A percentile compares a stretch with the other conserved stretches of the same genome.
Conservation (phyloP, 2,888 invertebrate species). For the Coelopa pilipes region DNA sequence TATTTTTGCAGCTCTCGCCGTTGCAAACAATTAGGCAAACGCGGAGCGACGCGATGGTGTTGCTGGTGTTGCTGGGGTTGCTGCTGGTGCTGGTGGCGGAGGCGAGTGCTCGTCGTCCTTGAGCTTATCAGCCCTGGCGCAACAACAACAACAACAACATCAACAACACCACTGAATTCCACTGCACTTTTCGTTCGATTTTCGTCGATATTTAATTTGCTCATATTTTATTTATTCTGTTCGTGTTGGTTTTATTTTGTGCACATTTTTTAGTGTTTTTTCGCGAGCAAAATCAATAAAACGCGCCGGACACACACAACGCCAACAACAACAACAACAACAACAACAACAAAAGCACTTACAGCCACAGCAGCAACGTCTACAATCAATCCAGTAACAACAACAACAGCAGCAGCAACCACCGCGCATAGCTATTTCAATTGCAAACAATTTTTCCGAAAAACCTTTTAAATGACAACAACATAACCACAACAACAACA, state of each 20-base stretch:
- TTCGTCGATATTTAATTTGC: too few species aligned
- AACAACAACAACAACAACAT: slow-evolving; percentile 32
- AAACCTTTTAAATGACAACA: not conserved
- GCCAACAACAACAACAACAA: too few species aligned
- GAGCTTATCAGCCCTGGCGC: slow-evolving; percentile 40
- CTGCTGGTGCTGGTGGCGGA: slow-evolving; percentile 28
- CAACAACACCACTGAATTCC: not conserved
- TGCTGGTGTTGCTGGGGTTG: slow-evolving; percentile 33
- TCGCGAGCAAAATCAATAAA: too few species aligned
- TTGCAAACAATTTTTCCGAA: not conserved
- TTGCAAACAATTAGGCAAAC: slow-evolving; percentile 29
- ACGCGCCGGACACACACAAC: too few species aligned
- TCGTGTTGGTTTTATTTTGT: not conserved
- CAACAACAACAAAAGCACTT: not conserved
- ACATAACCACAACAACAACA: not conserved
- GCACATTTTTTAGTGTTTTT: too few species aligned
- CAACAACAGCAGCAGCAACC: not conserved
- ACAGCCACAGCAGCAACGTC: not conserved
- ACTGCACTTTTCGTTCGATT: too few species aligned
- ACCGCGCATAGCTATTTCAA: slow-evolving; percentile 9
- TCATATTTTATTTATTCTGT: not conserved
- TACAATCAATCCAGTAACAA: slow-evolving; percentile 14
- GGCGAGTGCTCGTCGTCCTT: slow-evolving; percentile 36
- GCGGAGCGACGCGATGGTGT: slow-evolving; percentile 14
- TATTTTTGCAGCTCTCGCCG: slow-evolving; percentile 19